These are phyloP conservation scores for Tenualosa thibaudeaui DNA, from an alignment of 2,797 vertebrate species.

Conservation along the genomic window DNA sequence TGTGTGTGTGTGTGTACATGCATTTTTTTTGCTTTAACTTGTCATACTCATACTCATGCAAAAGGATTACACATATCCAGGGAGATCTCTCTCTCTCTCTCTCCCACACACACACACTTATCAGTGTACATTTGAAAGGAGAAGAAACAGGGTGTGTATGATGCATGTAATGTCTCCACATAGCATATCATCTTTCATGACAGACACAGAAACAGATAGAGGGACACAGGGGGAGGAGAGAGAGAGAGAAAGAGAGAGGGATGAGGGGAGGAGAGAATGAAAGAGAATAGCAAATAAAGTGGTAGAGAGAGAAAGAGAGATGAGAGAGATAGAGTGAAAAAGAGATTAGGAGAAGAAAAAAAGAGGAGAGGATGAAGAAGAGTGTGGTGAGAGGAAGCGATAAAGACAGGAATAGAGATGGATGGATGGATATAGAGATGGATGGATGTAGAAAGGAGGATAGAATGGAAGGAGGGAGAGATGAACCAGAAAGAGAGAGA, in stretches of 20 bases:
- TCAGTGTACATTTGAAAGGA: too few species aligned
- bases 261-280: too few species aligned
- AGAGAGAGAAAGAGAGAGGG: neutral
- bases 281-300: too few species aligned
- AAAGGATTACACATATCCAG: neutral
- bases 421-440: neutral
- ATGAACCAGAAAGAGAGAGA: neutral
- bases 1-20: neutral
- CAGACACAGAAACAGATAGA: constrained; percentile 22
- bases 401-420: neutral
- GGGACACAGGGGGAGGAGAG: neutral
- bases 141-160: neutral
- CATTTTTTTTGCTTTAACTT: neutral
- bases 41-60: neutral
- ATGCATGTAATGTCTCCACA: neutral
- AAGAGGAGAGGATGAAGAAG: neutral
- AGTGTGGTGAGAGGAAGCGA: neutral
- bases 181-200: neutral
- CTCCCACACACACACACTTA: too few species aligned
- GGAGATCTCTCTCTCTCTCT: too few species aligned
- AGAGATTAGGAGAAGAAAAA: neutral
- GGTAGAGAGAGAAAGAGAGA: neutral
- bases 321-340: too few species aligned
- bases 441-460: too few species aligned
- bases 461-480: neutral